These are phyloP conservation scores for Sitobion miscanthi DNA, from an alignment of 1,140 invertebrate genomes.

Conservation along the genomic window DNA sequence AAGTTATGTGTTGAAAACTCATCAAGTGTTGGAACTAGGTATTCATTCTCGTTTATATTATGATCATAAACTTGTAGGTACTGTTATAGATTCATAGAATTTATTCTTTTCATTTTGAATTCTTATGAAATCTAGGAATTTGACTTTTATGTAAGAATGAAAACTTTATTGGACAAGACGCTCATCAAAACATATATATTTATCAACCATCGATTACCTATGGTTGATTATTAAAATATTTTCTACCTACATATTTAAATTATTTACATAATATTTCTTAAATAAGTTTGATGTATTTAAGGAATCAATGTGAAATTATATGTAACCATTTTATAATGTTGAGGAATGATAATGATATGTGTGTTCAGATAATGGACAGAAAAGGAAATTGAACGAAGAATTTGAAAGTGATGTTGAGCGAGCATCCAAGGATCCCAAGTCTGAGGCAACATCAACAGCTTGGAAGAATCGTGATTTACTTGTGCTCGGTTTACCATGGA, in stretches of 20 bases:
- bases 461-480: constrained; percentile 83
- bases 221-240: background rate
- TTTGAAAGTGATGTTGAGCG: constrained; percentile 56
- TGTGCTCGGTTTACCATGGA: constrained; percentile 79
- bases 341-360: constrained; percentile 53
- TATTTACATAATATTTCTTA: constrained; percentile 14
- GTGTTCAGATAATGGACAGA: constrained; percentile 54
- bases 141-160: background rate
- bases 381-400: constrained; percentile 55
- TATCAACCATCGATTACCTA: background rate
- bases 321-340: constrained; percentile 43
- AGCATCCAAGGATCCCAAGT: constrained; percentile 53
- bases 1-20: background rate
- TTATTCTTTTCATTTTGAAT: background rate
- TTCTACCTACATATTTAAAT: background rate
- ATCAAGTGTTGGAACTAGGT: background rate
- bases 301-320: constrained; percentile 39
- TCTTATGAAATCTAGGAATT: background rate
- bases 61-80: background rate
- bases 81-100: background rate
- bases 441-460: constrained; percentile 53
- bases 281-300: constrained; percentile 43
- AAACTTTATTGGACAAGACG: background rate
- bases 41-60: background rate
- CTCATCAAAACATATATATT: background rate